A percentile compares a stretch with the other conserved stretches of the same genome.
phyloP scores from a whole-genome alignment of 2,113 vertebrate species.

The Corvus cornix region DNA sequence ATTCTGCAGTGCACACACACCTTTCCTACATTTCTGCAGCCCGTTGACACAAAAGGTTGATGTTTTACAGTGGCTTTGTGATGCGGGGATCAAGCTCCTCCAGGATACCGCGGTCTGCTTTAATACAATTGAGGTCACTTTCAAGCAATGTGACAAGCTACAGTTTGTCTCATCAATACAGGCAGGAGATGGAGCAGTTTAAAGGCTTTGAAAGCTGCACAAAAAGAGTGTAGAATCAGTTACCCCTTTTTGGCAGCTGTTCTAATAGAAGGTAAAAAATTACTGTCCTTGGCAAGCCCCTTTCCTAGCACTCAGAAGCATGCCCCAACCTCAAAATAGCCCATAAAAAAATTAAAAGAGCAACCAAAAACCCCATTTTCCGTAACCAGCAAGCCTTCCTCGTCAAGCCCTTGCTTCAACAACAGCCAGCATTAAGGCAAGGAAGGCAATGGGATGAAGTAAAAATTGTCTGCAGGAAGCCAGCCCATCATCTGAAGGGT shows the following conservation, averaged over 20 bases:
- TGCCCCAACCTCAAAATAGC: background rate
- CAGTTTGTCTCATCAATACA: background rate
- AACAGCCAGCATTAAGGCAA: background rate
- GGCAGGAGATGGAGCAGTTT: background rate
- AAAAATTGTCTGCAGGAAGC: background rate
- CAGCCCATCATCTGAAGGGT: background rate
- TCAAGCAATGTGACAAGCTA: background rate
- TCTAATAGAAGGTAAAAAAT: background rate
- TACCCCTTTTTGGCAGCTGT: background rate
- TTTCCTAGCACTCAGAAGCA: background rate
- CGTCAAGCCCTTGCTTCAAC: background rate
- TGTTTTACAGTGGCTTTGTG: background rate
- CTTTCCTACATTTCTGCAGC: background rate
- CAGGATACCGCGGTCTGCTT: background rate
- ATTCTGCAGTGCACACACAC: background rate
- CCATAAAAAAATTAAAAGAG: background rate
- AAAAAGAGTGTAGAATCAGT: background rate
- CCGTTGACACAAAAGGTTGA: background rate
- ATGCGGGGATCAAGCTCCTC: background rate
- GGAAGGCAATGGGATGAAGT: background rate
- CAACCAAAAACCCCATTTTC: background rate
- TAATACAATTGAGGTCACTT: background rate
- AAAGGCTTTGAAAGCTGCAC: background rate
- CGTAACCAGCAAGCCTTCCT: background rate
- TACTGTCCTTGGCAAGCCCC: background rate